Percentiles rank a stretch among this genome's conserved stretches.
phyloP scores from a whole-genome alignment of 2,113 vertebrate species.

The Sterrhoptilus dennistouni region DNA sequence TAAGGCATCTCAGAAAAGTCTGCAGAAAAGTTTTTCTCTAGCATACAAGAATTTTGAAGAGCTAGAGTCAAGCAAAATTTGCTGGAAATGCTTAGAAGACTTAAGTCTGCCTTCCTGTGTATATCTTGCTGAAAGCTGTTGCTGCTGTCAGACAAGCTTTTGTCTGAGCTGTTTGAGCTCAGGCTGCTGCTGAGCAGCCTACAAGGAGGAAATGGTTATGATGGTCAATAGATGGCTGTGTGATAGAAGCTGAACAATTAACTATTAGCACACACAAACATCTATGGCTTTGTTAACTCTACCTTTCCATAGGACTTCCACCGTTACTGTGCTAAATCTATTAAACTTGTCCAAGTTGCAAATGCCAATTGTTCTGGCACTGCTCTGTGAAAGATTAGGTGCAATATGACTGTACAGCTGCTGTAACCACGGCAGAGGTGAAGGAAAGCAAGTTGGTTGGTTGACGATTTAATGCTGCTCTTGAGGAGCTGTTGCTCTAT shows the following conservation, averaged over 20 bases:
- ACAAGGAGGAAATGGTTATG: neutral
- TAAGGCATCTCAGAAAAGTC: neutral
- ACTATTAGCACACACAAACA: neutral
- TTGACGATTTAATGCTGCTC: neutral
- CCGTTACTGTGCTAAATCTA: neutral
- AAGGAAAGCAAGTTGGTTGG: neutral
- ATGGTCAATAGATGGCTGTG: neutral
- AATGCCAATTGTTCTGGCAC: neutral
- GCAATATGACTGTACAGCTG: neutral
- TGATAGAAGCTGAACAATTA: neutral
- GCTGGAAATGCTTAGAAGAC: neutral
- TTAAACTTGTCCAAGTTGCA: neutral
- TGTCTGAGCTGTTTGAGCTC: neutral
- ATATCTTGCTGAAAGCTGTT: neutral
- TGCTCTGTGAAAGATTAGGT: neutral
- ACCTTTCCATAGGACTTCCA: neutral
- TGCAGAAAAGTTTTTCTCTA: neutral
- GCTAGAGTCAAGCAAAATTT: neutral
- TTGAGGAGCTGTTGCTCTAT: neutral
- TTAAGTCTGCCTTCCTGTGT: neutral
- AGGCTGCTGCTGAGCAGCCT: neutral
- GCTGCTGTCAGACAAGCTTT: neutral
- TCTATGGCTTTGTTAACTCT: neutral
- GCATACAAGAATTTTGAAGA: neutral
- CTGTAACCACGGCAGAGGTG: neutral